Evolutionary conservation across 2,888 invertebrate genomes (phyloP), one percentile per base, ranked within the genome.

Genomic region (Rhopalosiphum nymphaeae): DNA sequence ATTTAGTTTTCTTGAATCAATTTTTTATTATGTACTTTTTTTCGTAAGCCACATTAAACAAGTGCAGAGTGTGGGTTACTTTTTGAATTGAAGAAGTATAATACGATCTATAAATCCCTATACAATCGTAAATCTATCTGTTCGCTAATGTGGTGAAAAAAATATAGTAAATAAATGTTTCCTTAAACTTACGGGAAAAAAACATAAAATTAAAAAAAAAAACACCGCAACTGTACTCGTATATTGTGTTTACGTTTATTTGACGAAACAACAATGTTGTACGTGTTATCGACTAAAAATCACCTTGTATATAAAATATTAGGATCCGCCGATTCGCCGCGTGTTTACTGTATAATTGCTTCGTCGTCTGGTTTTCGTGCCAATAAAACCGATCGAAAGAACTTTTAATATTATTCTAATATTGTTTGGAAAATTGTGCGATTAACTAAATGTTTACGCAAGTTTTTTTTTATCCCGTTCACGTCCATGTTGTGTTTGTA

Each of bases 381-480:
- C 78, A 78, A 78, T 78, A 78, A 78, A 36, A 9, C 3, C 36
- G 78, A 78, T 36, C 10, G 78, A 78, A 78, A 78, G 36, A 78
- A 36, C 78, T 7, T 36, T 78, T 57, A 57, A 26, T 57, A 78
- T 78, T 78, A 78, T 78, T 36, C 2, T 78, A 78, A 25, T 78
- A 36, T 78, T 78, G 78, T 78, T 78, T 78, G 36, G 78, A 36
- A 36, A 36, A 21, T 36, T 21, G 7, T 36, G 78, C 36, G 21
- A 78, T 78, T 42, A 42, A 78, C 78, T 78, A 78, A 78, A 78
- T 78, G 78, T 78, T 78, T 78, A 78, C 36, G 36, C 36, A 78
- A 21, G 78, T 78, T 78, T 78, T 78, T 78, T 78, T 78, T 61
- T 53, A 78, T 36, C 21, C 36, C 9, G 21, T 78, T 3, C 9